Conservation (phyloP, 2,797 vertebrate species). For the Echeneis naucrates region DNA sequence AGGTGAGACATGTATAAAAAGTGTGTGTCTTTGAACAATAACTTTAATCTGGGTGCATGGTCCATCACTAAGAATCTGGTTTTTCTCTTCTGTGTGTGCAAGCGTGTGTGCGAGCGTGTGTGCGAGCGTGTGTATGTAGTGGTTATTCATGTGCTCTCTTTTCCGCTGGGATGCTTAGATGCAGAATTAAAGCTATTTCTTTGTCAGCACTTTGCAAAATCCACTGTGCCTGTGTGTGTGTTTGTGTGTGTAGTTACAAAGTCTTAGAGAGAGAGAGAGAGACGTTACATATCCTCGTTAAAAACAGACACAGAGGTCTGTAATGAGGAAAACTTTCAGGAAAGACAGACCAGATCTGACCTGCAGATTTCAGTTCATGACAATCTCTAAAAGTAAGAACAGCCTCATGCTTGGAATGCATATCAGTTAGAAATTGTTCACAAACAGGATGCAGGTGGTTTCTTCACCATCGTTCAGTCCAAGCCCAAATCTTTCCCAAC, state of each 20-base stretch:
- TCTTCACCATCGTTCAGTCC: neutral
- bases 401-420: constrained; percentile 30
- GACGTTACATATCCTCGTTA: constrained; percentile 58
- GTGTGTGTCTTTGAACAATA: neutral
- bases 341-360: constrained; percentile 21
- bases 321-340: constrained; percentile 57
- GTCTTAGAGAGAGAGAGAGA: constrained; percentile 58
- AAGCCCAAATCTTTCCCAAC: constrained; percentile 11
- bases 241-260: constrained; percentile 19
- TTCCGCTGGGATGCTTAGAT: constrained; percentile 51
- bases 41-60: neutral
- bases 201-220: constrained; percentile 72
- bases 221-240: constrained; percentile 36
- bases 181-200: constrained; percentile 67
- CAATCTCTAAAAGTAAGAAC: constrained; percentile 34
- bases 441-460: constrained; percentile 26
- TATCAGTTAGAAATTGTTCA: constrained; percentile 52
- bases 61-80: constrained; percentile 5
- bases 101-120: neutral
- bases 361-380: constrained; percentile 53
- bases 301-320: constrained; percentile 43
- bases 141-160: constrained; percentile 50
- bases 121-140: neutral
- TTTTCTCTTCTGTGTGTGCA: constrained; percentile 3
- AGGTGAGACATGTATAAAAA: neutral